Base-by-base conservation (phyloP, 1,140 invertebrate genomes). In the Heliconius melpomene region DNA sequence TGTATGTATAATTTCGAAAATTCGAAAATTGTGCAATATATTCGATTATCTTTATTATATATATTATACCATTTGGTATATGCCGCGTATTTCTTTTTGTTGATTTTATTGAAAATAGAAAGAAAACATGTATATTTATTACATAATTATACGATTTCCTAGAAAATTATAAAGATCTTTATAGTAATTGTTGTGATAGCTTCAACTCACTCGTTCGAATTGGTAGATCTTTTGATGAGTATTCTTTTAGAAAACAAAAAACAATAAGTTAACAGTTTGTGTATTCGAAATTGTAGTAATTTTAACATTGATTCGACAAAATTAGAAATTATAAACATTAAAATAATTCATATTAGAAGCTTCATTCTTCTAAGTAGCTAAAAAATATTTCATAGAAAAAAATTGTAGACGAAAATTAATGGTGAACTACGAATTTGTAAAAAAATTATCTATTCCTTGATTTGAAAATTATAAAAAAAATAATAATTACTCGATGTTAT, bases 1-100 rank as follows among this genome's bases (percentile, higher is more conserved):
- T 66, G 26, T 29, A 66, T 66, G 23, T 66, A 66, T 66, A 13
- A 66, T 66, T 77, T 52, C 6, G 71, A 46, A 73, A 79, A 46
- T n/a, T 66, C 60, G 60, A 66, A 32, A 29, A 75, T 70, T 75
- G 80, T 78, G 77, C 73, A 81, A 81, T 78, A 81, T 78, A 78
- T 78, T 75, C 40, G 46, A 78, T 66, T 73, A 38, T 73, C 23
- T 77, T 77, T 73, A 52, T 40, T 52, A 52, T 52, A 32, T 50
- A 80, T 80, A 76, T 46, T 38, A 29, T 77, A 77, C 79, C 73
- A 18, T 32, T 26, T 74, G 20, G 32, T 46, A 60, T 77, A n/a
- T 52, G 52, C 23, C 54, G 29, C 9, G 76, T 81, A 73, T 79
- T 77, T 78, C 36, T 32, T 74, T 76, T 72, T 75, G 76, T 75